These are phyloP conservation scores for Leptocoma aspasia DNA, from an alignment of 2,113 vertebrate genomes.

Conservation along the genomic window DNA sequence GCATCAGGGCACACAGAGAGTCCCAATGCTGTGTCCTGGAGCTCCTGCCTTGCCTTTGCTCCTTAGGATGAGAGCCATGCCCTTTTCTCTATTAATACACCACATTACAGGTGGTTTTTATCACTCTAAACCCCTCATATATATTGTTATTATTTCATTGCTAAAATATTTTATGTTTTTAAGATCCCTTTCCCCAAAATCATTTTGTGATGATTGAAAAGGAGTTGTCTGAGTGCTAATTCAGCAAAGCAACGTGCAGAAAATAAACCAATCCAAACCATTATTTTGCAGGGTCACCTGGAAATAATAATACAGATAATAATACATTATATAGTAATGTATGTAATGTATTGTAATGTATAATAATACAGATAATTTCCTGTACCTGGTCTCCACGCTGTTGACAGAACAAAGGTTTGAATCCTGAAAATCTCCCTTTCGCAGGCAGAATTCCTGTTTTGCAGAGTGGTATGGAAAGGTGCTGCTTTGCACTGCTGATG, in stretches of 20 bases:
- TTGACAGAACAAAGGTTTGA: not conserved
- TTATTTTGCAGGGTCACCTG: not conserved
- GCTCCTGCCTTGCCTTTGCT: not conserved
- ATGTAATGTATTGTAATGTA: no score
- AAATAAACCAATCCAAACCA: not conserved
- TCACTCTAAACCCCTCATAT: not conserved
- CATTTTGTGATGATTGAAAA: not conserved
- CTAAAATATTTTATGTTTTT: not conserved
- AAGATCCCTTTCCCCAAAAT: not conserved
- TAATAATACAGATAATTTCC: not conserved
- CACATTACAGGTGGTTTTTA: not conserved
- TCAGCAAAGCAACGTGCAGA: not conserved
- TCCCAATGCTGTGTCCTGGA: not conserved
- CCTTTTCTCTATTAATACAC: not conserved
- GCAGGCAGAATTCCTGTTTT: not conserved
- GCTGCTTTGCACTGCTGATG: not conserved
- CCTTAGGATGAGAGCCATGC: no score
- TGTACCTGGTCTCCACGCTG: accelerated
- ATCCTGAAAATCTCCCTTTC: not conserved
- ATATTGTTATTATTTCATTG: not conserved
- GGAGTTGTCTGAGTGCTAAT: not conserved
- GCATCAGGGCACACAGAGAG: not conserved
- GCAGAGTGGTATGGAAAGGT: not conserved
- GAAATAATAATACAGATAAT: no score
- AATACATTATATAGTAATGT: no score